Evolutionary conservation across 1,140 invertebrate species (phyloP).

Genomic region (Pogonomyrmex californicus): DNA sequence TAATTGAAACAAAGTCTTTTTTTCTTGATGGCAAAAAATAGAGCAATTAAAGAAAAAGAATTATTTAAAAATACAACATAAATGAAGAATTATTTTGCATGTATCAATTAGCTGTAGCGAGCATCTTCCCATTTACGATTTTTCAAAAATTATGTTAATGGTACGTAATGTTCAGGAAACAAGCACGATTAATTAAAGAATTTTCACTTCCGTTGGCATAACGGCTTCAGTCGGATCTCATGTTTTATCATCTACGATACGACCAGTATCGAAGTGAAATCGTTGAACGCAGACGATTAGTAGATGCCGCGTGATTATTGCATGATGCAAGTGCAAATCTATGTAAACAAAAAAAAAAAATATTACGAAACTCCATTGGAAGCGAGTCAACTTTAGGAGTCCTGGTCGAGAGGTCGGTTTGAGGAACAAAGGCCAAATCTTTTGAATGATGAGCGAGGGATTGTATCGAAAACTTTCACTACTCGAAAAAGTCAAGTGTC

Average conservation of each 20-base stretch:
- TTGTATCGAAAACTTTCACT: conserved; percentile 33
- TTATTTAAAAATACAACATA: not conserved
- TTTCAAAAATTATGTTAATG: conserved; percentile 2
- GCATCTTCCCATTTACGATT: not conserved
- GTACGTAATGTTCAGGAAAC: conserved; percentile 31
- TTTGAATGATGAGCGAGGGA: not conserved
- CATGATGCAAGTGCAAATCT: not conserved
- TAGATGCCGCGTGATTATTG: not conserved
- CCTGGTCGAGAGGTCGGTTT: not conserved
- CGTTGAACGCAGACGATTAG: conserved; percentile 8
- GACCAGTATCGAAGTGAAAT: conserved; percentile 52
- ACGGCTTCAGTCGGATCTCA: not conserved
- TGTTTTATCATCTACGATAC: conserved; percentile 32
- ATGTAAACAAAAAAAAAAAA: not conserved
- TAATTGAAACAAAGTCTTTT: not conserved
- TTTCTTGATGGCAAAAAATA: not conserved
- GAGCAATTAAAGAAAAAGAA: not conserved
- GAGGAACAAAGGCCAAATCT: conserved; percentile 5
- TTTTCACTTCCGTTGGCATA: conserved; percentile 33
- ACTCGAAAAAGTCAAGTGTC: conserved; percentile 34
- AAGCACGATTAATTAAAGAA: not conserved
- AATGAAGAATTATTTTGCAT: not conserved
- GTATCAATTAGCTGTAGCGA: not conserved
- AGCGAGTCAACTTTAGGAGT: not conserved
- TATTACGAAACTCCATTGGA: conserved; percentile 29